Evolutionary conservation across 2,797 vertebrate genomes (phyloP), one percentile per base, ranked within the genome.

Genomic region (Enteromius unitaeniatus): DNA sequence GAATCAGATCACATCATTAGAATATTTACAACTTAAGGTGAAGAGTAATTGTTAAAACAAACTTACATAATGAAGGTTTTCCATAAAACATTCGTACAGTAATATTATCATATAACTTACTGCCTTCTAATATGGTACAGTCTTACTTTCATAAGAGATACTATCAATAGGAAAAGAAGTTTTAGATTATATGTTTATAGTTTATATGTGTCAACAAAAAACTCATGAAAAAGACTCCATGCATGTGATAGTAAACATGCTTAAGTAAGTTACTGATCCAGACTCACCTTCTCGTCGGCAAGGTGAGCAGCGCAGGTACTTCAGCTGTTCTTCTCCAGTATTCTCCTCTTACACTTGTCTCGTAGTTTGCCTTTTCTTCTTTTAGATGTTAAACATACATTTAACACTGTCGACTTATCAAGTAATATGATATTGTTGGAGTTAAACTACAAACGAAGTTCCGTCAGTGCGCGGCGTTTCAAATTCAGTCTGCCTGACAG

Each of bases 201-300:
- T n/a, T 53, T 75, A 37, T 28, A n/a, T 53, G 72, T 17, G 49
- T 19, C 47, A 45, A n/a, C 51, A 51, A 3, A 42, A 34, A 53
- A 4, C 14, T 6, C 42, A 26, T 17, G 26, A 21, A 60, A 60
- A n/a, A 10, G 1, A 55, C 34, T 17, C 3, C 6, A n/a, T 28
- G 42, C 9, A 49, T 19, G 26, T 51, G 28, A 51, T 67, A 28
- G 70, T 82, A 74, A 82, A 82, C 45, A 40, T 28, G 69, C 10
- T 82, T 82, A 74, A 62, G 37, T 17, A 37, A 37, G 6, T 31
- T 72, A 7, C 28, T 82, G 42, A 82, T 65, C 31, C 70, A 74
- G 55, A 82, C 55, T 74, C 80, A 82, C 81, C 81, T 82, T 67
- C 58, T 67, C 45, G n/a, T 21, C 53, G 45, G n/a, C 81, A 67